Percentiles rank a stretch among this genome's conserved stretches.
Evolutionary conservation across 23 tunicate species (phyloP).

Genomic region (Ascidia mentula): DNA sequence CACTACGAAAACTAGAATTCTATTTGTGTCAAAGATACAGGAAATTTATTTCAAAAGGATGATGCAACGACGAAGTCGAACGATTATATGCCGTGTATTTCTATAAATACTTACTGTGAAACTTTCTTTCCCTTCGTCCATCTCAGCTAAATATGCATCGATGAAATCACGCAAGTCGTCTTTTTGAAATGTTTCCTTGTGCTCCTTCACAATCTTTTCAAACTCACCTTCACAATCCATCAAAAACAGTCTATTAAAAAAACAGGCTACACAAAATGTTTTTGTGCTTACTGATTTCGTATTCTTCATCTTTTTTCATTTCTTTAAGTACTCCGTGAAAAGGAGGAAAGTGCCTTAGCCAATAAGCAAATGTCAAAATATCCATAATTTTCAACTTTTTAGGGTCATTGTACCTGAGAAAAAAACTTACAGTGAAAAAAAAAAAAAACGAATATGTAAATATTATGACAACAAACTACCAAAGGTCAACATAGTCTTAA

Average conservation of each 20-base stretch:
- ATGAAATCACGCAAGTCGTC: constrained; percentile 30
- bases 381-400: not conserved
- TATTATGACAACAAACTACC: no score
- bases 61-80: no score
- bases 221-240: constrained; percentile 10
- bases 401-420: constrained; percentile 48
- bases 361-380: constrained; percentile 25
- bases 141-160: constrained; percentile 23
- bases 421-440: no score
- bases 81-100: not conserved
- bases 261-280: not conserved
- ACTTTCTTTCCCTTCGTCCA: not conserved
- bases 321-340: not conserved
- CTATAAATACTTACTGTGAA: not conserved
- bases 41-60: no score
- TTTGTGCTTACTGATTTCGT: not conserved
- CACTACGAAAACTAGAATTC: no score
- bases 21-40: no score
- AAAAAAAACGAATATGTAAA: no score
- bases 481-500: no score
- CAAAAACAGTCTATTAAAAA: no score
- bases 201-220: constrained; percentile 19
- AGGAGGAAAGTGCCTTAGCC: constrained; percentile 24
- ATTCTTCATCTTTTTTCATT: not conserved
- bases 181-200: constrained; percentile 9